Evolutionary conservation across 2,888 invertebrate species (phyloP).

Genomic region (Hypolimnas misippus): DNA sequence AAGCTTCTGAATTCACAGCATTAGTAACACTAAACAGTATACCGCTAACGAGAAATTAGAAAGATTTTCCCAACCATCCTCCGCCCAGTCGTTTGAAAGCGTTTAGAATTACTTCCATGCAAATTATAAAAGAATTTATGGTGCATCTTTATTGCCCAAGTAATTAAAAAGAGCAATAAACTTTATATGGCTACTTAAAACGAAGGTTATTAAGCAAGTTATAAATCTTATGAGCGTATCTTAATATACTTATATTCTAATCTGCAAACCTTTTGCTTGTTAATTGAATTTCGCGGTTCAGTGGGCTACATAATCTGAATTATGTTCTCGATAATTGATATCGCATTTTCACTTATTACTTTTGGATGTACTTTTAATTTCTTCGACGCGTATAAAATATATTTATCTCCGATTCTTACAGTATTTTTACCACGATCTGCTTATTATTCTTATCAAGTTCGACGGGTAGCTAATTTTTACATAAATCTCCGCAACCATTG

Average conservation of each 20-base stretch:
- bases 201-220: constrained; percentile 20
- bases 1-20: no score
- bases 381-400: not conserved
- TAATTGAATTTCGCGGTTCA: constrained; percentile 8
- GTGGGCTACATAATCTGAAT: constrained; percentile 2
- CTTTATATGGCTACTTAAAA: constrained; percentile 28
- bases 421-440: no score
- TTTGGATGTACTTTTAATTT: not conserved
- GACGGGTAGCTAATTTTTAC: no score
- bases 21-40: no score
- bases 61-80: not conserved
- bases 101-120: not conserved
- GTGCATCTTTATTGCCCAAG: constrained; percentile 21
- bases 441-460: no score
- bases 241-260: constrained; percentile 15
- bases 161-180: constrained; percentile 26
- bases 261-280: not conserved
- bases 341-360: not conserved
- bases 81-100: not conserved
- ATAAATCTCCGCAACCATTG: no score
- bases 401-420: no score
- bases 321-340: constrained; percentile 2
- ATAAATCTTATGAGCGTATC: constrained; percentile 10
- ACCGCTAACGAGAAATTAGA: not conserved
- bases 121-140: constrained; percentile 13